Percentiles rank a stretch among this genome's conserved stretches.
phyloP scores from a whole-genome alignment of 2,888 invertebrate genomes.

The Gasteruption jaculator region DNA sequence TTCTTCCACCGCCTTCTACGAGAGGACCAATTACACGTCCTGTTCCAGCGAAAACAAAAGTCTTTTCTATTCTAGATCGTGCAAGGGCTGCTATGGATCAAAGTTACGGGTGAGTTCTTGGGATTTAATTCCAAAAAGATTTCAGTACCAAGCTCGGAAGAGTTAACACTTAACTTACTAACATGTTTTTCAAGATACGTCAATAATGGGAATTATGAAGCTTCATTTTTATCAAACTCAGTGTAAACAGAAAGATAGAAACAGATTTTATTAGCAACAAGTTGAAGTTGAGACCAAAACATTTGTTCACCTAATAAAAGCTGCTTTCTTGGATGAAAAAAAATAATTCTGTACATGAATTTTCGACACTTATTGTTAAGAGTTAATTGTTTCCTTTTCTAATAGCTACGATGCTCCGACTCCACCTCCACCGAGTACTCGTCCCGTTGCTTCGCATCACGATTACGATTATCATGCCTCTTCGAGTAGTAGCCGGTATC shows the following conservation, averaged over 20 bases:
- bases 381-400: conserved; percentile 1
- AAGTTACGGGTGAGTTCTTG: conserved; percentile 59
- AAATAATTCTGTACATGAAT: too few relatives aligned
- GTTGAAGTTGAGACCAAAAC: too few relatives aligned
- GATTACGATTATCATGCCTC: conserved; percentile 47
- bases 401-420: conserved; percentile 28
- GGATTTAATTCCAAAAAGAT: background rate
- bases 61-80: conserved; percentile 78
- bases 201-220: too few relatives aligned
- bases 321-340: too few relatives aligned
- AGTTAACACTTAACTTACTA: too few relatives aligned
- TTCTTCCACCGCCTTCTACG: conserved; percentile 51
- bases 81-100: conserved; percentile 80
- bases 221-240: too few relatives aligned
- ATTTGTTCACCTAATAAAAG: too few relatives aligned
- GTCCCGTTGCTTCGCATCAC: conserved; percentile 39
- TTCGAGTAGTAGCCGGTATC: conserved; percentile 39
- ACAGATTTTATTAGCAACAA: too few relatives aligned
- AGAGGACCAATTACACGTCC: conserved; percentile 49
- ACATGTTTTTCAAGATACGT: too few relatives aligned
- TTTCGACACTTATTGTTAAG: background rate
- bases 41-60: conserved; percentile 71
- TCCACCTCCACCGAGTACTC: conserved; percentile 28
- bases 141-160: too few relatives aligned
- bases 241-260: too few relatives aligned